Evolutionary conservation across 2,888 invertebrate species (phyloP), one percentile per base, ranked within the genome.

Genomic region (Bhutanitis thaidina): DNA sequence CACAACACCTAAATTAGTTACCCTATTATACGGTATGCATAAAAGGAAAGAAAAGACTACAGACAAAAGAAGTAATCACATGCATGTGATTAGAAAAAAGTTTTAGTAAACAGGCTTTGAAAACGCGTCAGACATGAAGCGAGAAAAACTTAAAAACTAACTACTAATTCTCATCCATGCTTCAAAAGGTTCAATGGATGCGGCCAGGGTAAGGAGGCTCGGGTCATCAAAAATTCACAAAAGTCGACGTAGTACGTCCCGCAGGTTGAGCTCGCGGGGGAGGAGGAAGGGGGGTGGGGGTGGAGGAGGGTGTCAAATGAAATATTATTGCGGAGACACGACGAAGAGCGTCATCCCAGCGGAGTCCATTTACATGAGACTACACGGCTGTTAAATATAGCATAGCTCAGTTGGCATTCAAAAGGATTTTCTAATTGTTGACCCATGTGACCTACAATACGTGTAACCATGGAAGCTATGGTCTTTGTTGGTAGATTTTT

Each of bases 151-250:
- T n/a, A 20, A 25, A 38, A 12, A 1, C 20, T 29, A 4, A 20
- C 27, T 27, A 12, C 14, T 13, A 12, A 40, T 14, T 12, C 27
- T 29, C 27, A 3, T n/a, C 10, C 0, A 5, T 15, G 14, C 29
- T 15, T 29, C 15, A 16, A 38, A 38, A 41, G 15, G 4, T 15
- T 13, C 14, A 27, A 13, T 12, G 14, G 40, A 14, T 14, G 40
- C 30, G 29, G n/a, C 15, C 30, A 14, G 7, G 30, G 30, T 2
- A 1, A 30, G 30, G 41, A 30, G 41, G 15, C 30, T 14, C n/a
- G n/a, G 29, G 5, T n/a, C 41, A 41, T 43, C 43, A 43, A 20
- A 20, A 43, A 43, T 34, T 43, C 43, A 43, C 32, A 43, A 34
- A 41, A 41, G 30, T 10, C 43, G 12, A 15, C 8, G 3, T 9